phyloP scores from a whole-genome alignment of 2,113 vertebrate species.

The Alligator sinensis region DNA sequence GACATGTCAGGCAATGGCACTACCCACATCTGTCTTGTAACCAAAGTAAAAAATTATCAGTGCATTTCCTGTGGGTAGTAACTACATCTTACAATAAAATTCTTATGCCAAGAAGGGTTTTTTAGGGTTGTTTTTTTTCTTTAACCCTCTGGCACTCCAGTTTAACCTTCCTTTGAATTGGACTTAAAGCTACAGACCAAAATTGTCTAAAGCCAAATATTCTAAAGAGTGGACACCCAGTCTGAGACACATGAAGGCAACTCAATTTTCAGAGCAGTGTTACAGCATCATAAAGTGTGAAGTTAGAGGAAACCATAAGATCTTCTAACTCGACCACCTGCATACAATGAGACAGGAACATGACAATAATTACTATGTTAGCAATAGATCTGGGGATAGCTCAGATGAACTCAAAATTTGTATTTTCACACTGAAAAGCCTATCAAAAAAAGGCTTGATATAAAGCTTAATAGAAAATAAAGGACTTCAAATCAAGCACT shows the following conservation, averaged over 20 bases:
- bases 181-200: not conserved
- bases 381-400: accelerated
- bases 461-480: not conserved
- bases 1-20: accelerated
- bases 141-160: not conserved
- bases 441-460: not conserved
- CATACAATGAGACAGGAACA: not conserved
- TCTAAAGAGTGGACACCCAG: not conserved
- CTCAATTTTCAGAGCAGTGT: not conserved
- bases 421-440: accelerated
- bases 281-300: no score
- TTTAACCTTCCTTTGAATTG: not conserved
- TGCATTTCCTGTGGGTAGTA: not conserved
- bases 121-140: not conserved
- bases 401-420: not conserved
- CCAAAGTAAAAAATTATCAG: not conserved
- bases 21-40: not conserved
- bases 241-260: not conserved
- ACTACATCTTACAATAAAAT: accelerated
- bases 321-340: not conserved
- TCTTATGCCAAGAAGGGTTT: no score
- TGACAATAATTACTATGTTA: accelerated
- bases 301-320: no score
- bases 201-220: not conserved
- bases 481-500: accelerated